Base-by-base conservation (phyloP, 2,797 vertebrate species). In the Vipera ursinii region DNA sequence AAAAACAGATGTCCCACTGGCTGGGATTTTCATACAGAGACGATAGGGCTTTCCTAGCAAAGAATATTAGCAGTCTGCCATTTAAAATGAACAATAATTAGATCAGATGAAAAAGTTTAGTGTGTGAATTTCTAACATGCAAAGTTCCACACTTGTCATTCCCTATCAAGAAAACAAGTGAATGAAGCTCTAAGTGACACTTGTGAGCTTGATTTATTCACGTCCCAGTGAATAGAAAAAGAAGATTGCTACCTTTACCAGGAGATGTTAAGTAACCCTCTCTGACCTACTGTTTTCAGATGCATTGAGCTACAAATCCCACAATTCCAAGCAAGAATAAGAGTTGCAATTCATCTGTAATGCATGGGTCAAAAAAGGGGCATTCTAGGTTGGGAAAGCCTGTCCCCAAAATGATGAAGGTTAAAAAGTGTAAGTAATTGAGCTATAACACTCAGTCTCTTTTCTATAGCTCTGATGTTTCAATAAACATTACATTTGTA, bases 31-130 rank as follows among this genome's bases (percentile, higher is more conserved):
- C 17, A 78, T 44, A 22, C 53, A 87, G 17, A 17, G n/a, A 15
- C 14, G 32, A 48, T 14, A 88, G 26, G 90, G 22, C 28, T 89
- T 93, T 95, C 92, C 82, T 93, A 65, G 32, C 69, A 0, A 9
- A 91, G 86, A 86, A 6, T 15, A 92, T 94, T 89, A 69, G 61
- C 85, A 90, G 3, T 82, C 7, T 94, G 91, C 86, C 91, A 53
- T 26, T 91, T 91, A 92, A 61, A 63, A 51, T 6, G 56, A n/a
- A 26, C 28, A 87, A 24, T 61, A 89, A 24, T 38, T 38, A 38
- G 38, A 92, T 53, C 87, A n/a, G 73, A 60, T 91, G 56, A 89
- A 53, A 56, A 90, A 48, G 26, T 22, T 26, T 15, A 22, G 14
- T 51, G 53, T 57, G 26, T 87, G 59, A 82, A 69, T 69, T 93